These are phyloP conservation scores for Argyra leucocephala DNA, from an alignment of 2,888 invertebrate genomes.

Conservation along the genomic window DNA sequence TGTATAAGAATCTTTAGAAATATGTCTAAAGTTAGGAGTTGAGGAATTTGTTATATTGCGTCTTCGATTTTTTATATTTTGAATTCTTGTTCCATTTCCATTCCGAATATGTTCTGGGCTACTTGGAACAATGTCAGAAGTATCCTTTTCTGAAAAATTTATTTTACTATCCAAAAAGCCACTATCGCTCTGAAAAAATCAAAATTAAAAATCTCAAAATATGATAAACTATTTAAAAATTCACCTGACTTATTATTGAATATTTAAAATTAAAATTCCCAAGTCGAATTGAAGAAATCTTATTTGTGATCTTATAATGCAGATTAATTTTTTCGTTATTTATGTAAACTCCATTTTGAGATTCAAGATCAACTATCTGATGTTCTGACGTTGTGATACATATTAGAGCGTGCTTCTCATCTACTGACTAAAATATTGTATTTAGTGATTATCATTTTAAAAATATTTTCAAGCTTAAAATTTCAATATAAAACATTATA, in stretches of 20 bases:
- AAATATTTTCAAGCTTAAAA: too few relatives aligned
- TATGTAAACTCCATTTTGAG: slow-evolving; percentile 25
- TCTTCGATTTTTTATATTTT: slow-evolving; percentile 13
- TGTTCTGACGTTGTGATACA: slow-evolving; percentile 17
- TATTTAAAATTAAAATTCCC: background rate
- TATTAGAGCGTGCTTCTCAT: slow-evolving; percentile 25
- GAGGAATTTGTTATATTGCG: slow-evolving; percentile 15
- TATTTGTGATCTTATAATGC: background rate
- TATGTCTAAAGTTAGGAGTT: slow-evolving; percentile 15
- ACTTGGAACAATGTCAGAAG: slow-evolving; percentile 13
- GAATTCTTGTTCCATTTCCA: background rate
- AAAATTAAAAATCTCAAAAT: background rate
- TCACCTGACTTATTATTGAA: background rate
- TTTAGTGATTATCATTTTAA: too few relatives aligned
- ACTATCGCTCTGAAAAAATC: background rate
- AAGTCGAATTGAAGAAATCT: background rate
- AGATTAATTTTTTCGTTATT: slow-evolving; percentile 19
- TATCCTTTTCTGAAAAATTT: slow-evolving; percentile 6
- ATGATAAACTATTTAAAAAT: background rate
- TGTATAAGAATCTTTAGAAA: background rate
- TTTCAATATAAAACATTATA: too few relatives aligned
- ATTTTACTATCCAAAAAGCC: background rate
- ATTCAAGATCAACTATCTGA: slow-evolving; percentile 25
- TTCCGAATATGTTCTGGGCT: slow-evolving; percentile 17
- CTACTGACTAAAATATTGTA: slow-evolving; percentile 20